Base-by-base conservation (phyloP, 23 tunicate species). In the Oikopleura dioica region DNA sequence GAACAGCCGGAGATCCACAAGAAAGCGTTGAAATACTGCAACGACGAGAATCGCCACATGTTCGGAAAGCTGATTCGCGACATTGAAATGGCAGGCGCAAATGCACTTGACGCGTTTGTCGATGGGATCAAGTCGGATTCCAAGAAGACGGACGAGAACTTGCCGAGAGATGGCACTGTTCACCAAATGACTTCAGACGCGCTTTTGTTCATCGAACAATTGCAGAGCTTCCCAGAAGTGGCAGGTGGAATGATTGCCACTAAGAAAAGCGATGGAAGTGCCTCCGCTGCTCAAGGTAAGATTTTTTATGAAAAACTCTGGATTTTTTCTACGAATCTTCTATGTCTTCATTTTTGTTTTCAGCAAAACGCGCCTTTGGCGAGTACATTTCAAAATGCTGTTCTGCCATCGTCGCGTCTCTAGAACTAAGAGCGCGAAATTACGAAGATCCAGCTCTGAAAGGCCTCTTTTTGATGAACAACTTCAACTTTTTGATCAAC, bases 161-260 rank as follows among this genome's bases (percentile, higher is more conserved):
- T 94, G 95, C 99, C 99, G 1, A 84, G 87, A 35, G 99, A 94
- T 77, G 99, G 99, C 69, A 94, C 95, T 29, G 99, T 94, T 2
- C 99, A 94, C 76, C 95, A 94, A 38, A 76, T 94, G 35, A 84
- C 99, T 59, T 76, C 38, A 5, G 75, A 86, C 81, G 59, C 96
- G 5, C 83, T 94, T 84, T 78, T 86, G 44, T 94, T 94, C 75
- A 37, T 94, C 83, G 95, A 86, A 50, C 99, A 94, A 50, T 50
- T 94, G 1, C 81, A 86, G 36, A 75, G 76, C 38, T 86, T 86
- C 63, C 81, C 79, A 16, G 95, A 94, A 30, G 83, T 86, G 1
- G 95, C 81, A 37, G 99, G 89, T 21, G 81, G 97, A 16, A 91
- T 91, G 85, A 58, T 91, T 35, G 92, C 97, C 21, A 67, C 29